phyloP scores from a whole-genome alignment of 2,888 invertebrate species.

The Sipha maydis region DNA sequence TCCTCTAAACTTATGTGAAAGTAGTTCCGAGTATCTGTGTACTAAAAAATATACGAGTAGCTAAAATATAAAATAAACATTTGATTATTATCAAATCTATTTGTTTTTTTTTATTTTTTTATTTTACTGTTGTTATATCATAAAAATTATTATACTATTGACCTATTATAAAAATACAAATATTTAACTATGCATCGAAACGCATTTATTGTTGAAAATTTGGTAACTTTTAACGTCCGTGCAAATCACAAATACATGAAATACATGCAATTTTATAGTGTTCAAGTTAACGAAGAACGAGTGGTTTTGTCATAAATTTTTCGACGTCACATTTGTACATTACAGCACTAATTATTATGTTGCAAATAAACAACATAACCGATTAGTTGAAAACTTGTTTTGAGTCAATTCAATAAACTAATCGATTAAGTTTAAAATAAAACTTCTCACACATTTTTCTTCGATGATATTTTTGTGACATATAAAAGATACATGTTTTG shows the following conservation, averaged over 20 bases:
- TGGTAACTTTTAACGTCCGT: background rate
- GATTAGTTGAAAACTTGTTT: slow-evolving; percentile 11
- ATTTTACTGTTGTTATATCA: background rate
- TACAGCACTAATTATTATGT: background rate
- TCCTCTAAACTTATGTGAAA: background rate
- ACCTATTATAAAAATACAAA: slow-evolving; percentile 20
- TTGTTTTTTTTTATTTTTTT: slow-evolving; percentile 14
- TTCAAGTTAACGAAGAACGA: background rate
- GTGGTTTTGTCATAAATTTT: slow-evolving; percentile 19
- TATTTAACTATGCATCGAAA: background rate
- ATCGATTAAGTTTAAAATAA: background rate
- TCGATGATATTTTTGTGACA: no score
- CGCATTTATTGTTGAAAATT: background rate
- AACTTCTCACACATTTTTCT: background rate
- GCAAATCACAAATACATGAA: background rate
- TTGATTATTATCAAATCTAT: background rate
- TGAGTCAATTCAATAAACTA: background rate
- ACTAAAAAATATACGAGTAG: background rate
- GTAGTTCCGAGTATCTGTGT: background rate
- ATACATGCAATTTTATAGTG: background rate
- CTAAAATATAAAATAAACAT: background rate
- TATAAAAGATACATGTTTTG: no score
- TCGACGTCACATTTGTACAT: background rate
- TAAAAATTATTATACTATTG: background rate
- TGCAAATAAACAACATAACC: background rate